These are phyloP conservation scores for Cichlasoma orientale DNA, from an alignment of 2,797 vertebrate genomes.

Conservation along the genomic window DNA sequence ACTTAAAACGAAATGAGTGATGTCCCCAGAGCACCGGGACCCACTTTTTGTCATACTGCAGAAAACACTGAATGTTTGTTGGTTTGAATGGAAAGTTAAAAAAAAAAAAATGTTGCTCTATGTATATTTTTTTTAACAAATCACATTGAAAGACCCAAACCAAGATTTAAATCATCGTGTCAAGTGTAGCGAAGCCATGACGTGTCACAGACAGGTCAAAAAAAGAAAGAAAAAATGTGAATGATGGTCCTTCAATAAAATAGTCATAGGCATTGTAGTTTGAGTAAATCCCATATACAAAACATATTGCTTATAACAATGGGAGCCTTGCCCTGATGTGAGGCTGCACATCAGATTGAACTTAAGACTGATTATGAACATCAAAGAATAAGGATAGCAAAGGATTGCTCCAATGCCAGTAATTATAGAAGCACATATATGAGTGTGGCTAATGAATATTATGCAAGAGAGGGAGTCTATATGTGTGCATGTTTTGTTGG, in stretches of 20 bases:
- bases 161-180: neutral
- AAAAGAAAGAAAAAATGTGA: neutral
- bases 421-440: constrained; percentile 30
- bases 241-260: neutral
- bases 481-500: constrained; percentile 19
- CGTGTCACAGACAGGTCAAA: neutral
- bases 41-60: no score
- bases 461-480: constrained; percentile 31
- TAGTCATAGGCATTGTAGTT: neutral
- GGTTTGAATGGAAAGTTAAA: neutral
- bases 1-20: neutral
- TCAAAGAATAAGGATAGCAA: constrained; percentile 6
- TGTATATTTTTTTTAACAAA: no score
- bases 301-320: neutral
- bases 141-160: neutral
- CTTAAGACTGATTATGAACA: constrained; percentile 8
- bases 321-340: neutral
- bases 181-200: neutral
- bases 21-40: neutral
- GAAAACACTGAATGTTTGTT: neutral
- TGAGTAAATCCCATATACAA: neutral
- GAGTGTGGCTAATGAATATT: constrained; percentile 27
- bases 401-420: constrained; percentile 7
- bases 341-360: neutral
- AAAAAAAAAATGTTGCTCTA: no score